Evolutionary conservation across 2,113 vertebrate species (phyloP).

Genomic region (Chionis minor): DNA sequence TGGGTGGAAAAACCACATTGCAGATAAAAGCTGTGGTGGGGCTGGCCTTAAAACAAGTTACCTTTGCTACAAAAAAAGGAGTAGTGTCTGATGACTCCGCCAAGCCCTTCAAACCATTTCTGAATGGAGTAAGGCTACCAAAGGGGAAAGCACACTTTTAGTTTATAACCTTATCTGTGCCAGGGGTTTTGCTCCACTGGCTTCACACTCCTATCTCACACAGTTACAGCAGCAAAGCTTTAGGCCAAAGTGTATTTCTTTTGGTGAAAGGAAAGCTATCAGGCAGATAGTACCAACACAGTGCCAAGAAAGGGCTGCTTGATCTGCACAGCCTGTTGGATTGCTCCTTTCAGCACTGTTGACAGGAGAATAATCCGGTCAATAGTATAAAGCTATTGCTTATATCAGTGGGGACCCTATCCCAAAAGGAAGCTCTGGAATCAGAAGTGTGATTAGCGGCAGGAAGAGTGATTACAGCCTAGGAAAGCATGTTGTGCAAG

Average conservation of each 20-base stretch:
- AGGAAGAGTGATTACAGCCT: constrained; percentile 33
- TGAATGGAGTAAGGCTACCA: background rate
- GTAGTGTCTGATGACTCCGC: background rate
- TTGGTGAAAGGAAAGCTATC: background rate
- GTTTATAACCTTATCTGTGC: background rate
- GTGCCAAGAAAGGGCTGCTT: background rate
- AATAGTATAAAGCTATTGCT: background rate
- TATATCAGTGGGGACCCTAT: background rate
- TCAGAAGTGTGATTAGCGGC: constrained; percentile 14
- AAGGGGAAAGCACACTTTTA: background rate
- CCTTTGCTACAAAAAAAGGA: background rate
- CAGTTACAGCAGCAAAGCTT: background rate
- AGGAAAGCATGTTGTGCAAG: background rate
- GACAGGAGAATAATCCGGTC: background rate
- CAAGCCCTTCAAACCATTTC: background rate
- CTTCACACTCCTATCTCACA: background rate
- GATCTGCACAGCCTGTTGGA: background rate
- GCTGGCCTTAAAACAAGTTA: background rate
- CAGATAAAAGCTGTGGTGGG: background rate
- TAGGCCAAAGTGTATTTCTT: background rate
- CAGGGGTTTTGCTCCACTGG: background rate
- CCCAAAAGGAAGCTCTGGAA: constrained; percentile 15
- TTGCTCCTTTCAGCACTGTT: constrained; percentile 8
- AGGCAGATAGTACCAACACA: background rate
- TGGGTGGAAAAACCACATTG: background rate